Evolutionary conservation across 1,140 invertebrate species (phyloP).

Genomic region (Caenorhabditis remanei): DNA sequence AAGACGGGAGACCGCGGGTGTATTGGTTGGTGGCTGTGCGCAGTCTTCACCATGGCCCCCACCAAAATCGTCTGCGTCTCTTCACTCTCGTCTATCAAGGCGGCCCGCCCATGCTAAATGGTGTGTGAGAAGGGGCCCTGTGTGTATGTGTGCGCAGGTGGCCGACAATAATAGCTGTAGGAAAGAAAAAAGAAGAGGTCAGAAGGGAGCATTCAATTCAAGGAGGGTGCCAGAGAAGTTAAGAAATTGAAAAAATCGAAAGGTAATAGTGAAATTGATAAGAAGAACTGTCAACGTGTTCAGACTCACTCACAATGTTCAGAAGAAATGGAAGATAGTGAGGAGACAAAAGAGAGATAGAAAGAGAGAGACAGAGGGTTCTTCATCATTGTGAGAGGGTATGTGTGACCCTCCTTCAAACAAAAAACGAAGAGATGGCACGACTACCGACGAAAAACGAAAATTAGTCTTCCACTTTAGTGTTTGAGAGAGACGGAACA

Average conservation of each 20-base stretch:
- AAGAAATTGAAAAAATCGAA: background rate
- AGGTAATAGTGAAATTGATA: conserved; percentile 8
- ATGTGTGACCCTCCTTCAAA: conserved; percentile 2
- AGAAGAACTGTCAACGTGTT: background rate
- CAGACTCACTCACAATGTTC: background rate
- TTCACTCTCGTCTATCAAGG: conserved; percentile 9
- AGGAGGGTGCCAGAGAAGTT: background rate
- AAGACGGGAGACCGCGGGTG: background rate
- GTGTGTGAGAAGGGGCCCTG: conserved; percentile 41
- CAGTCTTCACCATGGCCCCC: conserved; percentile 49
- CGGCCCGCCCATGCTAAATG: conserved; percentile 52
- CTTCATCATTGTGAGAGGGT: background rate
- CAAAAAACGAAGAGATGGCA: conserved; percentile 29
- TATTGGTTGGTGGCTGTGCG: background rate
- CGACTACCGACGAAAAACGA: background rate
- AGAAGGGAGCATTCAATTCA: conserved; percentile 17
- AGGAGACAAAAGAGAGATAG: background rate
- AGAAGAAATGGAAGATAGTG: background rate
- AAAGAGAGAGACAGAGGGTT: conserved; percentile 28
- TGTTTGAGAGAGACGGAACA: background rate
- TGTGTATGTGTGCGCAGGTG: conserved; percentile 49
- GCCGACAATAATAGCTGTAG: conserved; percentile 54
- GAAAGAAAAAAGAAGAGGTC: conserved; percentile 36
- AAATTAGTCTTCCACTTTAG: background rate
- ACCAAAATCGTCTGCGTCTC: conserved; percentile 40